phyloP scores from a whole-genome alignment of 2,888 invertebrate genomes.

The Sipha maydis region DNA sequence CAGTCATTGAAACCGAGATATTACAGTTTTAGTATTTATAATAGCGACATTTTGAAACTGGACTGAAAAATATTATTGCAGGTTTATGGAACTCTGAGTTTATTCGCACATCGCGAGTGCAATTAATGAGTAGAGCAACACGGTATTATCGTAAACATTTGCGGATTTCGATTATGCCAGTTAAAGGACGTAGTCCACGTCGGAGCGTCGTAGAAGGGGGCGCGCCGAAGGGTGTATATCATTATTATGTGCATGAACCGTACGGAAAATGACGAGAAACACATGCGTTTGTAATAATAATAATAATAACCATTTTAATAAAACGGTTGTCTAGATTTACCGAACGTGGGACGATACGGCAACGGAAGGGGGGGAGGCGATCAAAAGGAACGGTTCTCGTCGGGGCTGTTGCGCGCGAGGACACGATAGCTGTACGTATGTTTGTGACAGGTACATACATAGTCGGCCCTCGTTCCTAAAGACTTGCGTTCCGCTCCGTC shows the following conservation, averaged over 20 bases:
- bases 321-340: slow-evolving; percentile 41
- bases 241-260: not conserved
- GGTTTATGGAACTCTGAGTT: too few relatives aligned
- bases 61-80: too few relatives aligned
- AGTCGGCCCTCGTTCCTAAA: not conserved
- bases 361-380: not conserved
- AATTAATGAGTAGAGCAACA: too few relatives aligned
- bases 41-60: too few relatives aligned
- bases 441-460: slow-evolving; percentile 48
- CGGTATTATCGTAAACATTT: not conserved
- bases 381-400: slow-evolving; percentile 41
- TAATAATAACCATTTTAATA: slow-evolving; percentile 38
- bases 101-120: too few relatives aligned
- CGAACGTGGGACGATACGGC: not conserved
- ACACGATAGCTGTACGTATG: slow-evolving; percentile 7
- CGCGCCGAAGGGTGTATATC: not conserved
- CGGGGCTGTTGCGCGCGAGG: slow-evolving; percentile 11
- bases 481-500: too few relatives aligned
- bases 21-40: too few relatives aligned
- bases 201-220: not conserved
- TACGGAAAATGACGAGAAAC: not conserved
- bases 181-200: not conserved
- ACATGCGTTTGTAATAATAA: slow-evolving; percentile 30
- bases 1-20: too few relatives aligned
- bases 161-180: not conserved